These are phyloP conservation scores for Mesaphorura yosii DNA, from an alignment of 1,140 invertebrate genomes.

Conservation along the genomic window DNA sequence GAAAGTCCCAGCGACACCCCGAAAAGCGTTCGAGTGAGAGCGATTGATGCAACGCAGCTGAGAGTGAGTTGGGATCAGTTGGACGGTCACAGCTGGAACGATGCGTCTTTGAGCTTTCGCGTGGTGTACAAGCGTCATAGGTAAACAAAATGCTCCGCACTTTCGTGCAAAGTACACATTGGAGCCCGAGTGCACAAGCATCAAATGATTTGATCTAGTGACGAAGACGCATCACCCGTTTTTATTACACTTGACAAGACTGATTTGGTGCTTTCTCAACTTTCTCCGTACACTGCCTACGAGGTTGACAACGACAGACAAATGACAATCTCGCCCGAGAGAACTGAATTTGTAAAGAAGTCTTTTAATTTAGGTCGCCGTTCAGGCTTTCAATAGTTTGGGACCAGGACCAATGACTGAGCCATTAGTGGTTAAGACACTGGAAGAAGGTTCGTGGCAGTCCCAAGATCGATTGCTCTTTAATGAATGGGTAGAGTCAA, in stretches of 20 bases:
- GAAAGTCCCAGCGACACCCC: conserved; percentile 26
- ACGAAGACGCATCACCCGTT: conserved; percentile 24
- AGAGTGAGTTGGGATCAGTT: conserved; percentile 24
- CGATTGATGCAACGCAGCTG: conserved; percentile 23
- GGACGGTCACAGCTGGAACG: conserved; percentile 16
- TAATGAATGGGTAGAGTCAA: not conserved
- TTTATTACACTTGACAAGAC: conserved; percentile 28
- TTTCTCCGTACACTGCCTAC: conserved; percentile 36
- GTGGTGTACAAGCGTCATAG: conserved; percentile 11
- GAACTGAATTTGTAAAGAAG: not conserved
- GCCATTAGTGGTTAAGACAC: conserved; percentile 59
- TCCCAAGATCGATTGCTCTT: not conserved
- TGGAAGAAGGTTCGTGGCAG: too few relatives aligned
- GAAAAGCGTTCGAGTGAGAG: conserved; percentile 17
- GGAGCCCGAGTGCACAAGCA: conserved; percentile 3
- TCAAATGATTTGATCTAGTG: conserved; percentile 2
- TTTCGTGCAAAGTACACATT: too few relatives aligned
- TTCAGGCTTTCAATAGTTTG: conserved; percentile 35
- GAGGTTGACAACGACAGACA: too few relatives aligned
- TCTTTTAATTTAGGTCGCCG: not conserved
- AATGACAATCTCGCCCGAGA: not conserved
- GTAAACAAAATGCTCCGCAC: conserved; percentile 11
- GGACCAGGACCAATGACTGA: conserved; percentile 60
- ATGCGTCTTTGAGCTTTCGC: conserved; percentile 28
- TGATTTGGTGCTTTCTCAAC: conserved; percentile 12